A percentile compares a stretch with the other conserved stretches of the same genome.
Evolutionary conservation across 2,888 invertebrate species (phyloP).

Genomic region (Cephus pulcher): DNA sequence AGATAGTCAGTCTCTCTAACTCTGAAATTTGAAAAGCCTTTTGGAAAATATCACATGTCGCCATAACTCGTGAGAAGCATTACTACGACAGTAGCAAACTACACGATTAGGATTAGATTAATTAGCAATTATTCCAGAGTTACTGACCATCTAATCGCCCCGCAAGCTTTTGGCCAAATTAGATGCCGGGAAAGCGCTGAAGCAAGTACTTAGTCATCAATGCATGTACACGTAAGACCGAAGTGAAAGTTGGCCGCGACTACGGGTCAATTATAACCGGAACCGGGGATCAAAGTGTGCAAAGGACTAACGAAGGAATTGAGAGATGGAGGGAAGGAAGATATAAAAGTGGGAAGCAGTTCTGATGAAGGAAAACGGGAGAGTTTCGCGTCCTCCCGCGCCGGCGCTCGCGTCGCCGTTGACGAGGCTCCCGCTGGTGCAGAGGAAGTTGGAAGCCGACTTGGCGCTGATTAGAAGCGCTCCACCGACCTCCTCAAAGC

Average conservation of each 20-base stretch:
- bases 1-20: too few species aligned
- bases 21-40: too few species aligned
- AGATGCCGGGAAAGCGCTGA: background rate
- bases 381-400: too few species aligned
- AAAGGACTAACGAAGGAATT: constrained; percentile 21
- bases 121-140: constrained; percentile 23
- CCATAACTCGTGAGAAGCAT: constrained; percentile 2
- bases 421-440: constrained; percentile 12
- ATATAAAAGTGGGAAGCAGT: constrained; percentile 2
- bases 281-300: constrained; percentile 55
- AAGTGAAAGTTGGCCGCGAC: constrained; percentile 8
- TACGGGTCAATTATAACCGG: constrained; percentile 34
- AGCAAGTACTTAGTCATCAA: constrained; percentile 21
- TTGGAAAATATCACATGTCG: background rate
- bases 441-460: constrained; percentile 53
- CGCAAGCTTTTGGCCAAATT: background rate
- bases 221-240: constrained; percentile 23
- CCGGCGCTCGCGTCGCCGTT: constrained; percentile 5
- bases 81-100: constrained; percentile 2
- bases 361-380: constrained; percentile 13
- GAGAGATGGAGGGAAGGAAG: background rate
- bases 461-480: constrained; percentile 63
- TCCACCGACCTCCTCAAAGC: constrained; percentile 54
- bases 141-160: constrained; percentile 11
- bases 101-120: constrained; percentile 27